Conservation (phyloP, 1,140 invertebrate genomes). For the Polypedilum vanderplanki region DNA sequence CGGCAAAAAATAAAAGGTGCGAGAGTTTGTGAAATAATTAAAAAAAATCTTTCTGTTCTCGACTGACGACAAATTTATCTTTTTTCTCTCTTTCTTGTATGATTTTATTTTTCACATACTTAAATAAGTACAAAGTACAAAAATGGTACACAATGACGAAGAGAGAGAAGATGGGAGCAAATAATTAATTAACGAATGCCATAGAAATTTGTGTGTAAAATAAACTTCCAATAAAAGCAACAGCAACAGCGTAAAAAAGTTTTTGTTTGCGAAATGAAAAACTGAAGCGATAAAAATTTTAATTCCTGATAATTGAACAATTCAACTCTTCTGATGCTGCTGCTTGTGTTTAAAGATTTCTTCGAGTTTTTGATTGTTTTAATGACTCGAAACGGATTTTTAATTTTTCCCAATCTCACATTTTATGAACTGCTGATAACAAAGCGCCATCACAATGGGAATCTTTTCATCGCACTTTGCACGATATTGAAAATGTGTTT, state of each 20-base stretch:
- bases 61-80: constrained; percentile 18
- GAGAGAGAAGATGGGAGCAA: neutral
- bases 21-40: constrained; percentile 19
- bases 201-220: neutral
- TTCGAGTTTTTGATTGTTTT: neutral
- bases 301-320: neutral
- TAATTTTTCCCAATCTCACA: neutral
- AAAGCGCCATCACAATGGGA: too few species aligned
- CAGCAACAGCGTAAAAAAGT: neutral
- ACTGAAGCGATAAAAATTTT: constrained; percentile 6
- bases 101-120: neutral
- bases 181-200: constrained; percentile 13
- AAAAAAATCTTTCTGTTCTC: neutral
- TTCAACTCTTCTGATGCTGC: neutral
- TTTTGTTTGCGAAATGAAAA: neutral
- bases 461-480: too few species aligned
- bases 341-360: too few species aligned
- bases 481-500: too few species aligned
- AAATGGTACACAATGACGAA: neutral
- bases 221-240: too few species aligned
- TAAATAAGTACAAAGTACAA: too few species aligned
- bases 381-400: constrained; percentile 2
- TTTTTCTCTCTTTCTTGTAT: neutral
- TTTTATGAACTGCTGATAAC: constrained; percentile 4
- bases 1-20: neutral